Base-by-base conservation (phyloP, 2,888 invertebrate genomes). In the Drosophila ezoana region DNA sequence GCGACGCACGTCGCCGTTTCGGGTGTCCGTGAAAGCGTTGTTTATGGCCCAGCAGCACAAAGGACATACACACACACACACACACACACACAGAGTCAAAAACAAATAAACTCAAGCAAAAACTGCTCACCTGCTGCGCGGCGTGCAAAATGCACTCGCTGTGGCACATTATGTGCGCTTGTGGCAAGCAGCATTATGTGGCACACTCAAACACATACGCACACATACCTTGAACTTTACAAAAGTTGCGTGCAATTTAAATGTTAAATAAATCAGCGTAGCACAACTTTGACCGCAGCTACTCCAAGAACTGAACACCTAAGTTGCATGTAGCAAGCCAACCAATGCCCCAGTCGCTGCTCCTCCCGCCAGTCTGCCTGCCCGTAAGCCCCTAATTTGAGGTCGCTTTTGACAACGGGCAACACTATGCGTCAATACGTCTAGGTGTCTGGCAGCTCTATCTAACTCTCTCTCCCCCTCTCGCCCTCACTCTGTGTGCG, bases 1-100 rank as follows among this genome's bases (percentile, higher is more conserved):
- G 77, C 77, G 77, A 76, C 75, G 77, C 75, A 57, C 59, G 72
- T 63, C 77, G 68, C 59, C 76, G 47, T 75, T 75, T 72, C 48
- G 72, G 62, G 54, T 76, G 72, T 72, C 77, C 75, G 77, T 75
- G 79, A 81, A 81, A 84, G 74, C 76, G 65, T 81, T 81, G 76
- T 81, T 84, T 84, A 81, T 81, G 62, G 28, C 71, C 44, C 59
- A 58, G 65, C 56, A 61, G 73, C 52, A 58, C 70, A 69, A 70
- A 58, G 63, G 64, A 56, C 56, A 62, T 40, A 41, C 44, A 54
- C 54, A 41, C 35, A 45, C 32, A 51, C 53, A 49, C 35, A 16
- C 33, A 58, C 23, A 37, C 56, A 20, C 20, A 56, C 16, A 37
- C 32, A 13, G 44, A 20, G n/a, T 20, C 40, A 32, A 49, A 18